Conservation (phyloP, 2,113 vertebrate species). For the Macroglossus sobrinus region DNA sequence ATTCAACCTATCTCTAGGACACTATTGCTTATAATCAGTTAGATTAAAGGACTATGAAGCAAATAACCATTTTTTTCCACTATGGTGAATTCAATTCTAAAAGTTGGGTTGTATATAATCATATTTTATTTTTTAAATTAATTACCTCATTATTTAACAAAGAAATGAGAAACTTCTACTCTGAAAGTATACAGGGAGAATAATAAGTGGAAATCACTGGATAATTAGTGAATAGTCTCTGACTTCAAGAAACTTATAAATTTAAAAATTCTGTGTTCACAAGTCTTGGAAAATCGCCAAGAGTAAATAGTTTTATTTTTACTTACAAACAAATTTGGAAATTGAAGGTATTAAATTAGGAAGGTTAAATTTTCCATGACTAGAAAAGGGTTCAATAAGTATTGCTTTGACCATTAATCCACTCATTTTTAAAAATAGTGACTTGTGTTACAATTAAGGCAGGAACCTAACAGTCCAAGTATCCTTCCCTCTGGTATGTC, state of each 20-base stretch:
- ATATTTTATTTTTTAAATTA: neutral
- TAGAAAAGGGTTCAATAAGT: neutral
- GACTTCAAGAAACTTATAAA: conserved; percentile 24
- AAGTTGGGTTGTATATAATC: neutral
- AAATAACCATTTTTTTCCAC: neutral
- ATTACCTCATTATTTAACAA: neutral
- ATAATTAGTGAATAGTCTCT: neutral
- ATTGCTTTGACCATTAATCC: neutral
- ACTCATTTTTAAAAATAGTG: neutral
- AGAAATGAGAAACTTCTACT: neutral
- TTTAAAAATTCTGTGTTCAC: conserved; percentile 1
- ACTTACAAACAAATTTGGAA: conserved; percentile 51
- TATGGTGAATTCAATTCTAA: neutral
- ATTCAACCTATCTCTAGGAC: neutral
- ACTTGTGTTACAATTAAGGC: conserved; percentile 44
- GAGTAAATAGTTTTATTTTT: conserved; percentile 35
- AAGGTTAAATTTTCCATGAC: conserved; percentile 3
- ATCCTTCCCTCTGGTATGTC: neutral
- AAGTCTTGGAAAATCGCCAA: conserved; percentile 25
- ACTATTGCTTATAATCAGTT: conserved; percentile 1
- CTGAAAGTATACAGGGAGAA: neutral
- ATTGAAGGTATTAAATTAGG: conserved; percentile 34
- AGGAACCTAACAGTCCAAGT: neutral
- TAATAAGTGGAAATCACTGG: neutral
- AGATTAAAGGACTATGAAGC: neutral